phyloP scores from a whole-genome alignment of 2,888 invertebrate genomes.

The Deilephila elpenor region DNA sequence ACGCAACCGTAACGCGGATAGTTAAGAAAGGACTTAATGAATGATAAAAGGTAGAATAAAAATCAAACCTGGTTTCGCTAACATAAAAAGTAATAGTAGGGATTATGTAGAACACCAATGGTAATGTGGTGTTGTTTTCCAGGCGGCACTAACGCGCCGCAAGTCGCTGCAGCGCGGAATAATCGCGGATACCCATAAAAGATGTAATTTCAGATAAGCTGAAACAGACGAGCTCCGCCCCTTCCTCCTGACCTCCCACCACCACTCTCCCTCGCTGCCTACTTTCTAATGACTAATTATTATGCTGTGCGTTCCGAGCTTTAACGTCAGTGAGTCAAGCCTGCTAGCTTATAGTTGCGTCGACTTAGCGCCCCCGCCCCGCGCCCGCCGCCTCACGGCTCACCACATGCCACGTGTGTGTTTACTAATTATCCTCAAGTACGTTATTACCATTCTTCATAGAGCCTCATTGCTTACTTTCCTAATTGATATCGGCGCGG shows the following conservation, averaged over 20 bases:
- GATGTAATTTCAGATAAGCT: conserved; percentile 85
- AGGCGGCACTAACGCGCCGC: conserved; percentile 79
- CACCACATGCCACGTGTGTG: conserved; percentile 22
- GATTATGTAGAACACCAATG: conserved; percentile 81
- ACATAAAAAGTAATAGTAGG: conserved; percentile 80
- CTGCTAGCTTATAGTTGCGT: conserved; percentile 66
- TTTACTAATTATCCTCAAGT: conserved; percentile 49
- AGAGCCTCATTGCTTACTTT: not conserved
- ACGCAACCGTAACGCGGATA: conserved; percentile 24
- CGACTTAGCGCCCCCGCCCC: conserved; percentile 65
- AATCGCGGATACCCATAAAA: conserved; percentile 85
- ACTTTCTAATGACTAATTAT: conserved; percentile 85
- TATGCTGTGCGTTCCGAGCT: conserved; percentile 84
- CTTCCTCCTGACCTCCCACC: conserved; percentile 58
- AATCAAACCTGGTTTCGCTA: conserved; percentile 68
- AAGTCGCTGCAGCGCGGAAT: conserved; percentile 84
- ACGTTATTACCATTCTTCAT: conserved; percentile 25
- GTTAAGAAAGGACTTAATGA: conserved; percentile 57
- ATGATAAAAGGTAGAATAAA: conserved; percentile 60
- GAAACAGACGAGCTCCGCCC: conserved; percentile 83
- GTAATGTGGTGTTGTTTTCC: conserved; percentile 80
- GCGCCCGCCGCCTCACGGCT: not conserved
- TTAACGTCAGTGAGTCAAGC: conserved; percentile 72
- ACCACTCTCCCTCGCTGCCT: conserved; percentile 71
- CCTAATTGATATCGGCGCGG: not conserved